These are phyloP conservation scores for Peromyscus leucopus DNA, from an alignment of 2,113 vertebrate species.

Conservation along the genomic window DNA sequence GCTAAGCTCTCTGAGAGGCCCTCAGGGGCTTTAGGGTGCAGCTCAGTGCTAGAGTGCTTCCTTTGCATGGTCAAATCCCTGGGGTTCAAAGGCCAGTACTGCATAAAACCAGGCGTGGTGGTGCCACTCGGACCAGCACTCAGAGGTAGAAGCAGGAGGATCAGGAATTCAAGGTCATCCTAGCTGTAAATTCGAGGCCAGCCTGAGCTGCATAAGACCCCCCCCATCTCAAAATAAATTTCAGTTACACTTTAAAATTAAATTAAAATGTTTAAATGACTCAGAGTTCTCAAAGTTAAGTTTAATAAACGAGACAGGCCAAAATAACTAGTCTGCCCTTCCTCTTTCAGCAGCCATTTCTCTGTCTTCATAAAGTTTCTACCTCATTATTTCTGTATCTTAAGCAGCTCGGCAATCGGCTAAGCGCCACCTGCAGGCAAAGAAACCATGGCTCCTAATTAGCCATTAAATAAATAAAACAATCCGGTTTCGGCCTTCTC, in stretches of 20 bases:
- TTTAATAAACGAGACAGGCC: neutral
- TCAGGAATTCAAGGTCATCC: neutral
- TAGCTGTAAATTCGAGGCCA: neutral
- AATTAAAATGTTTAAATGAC: neutral
- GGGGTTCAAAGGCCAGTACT: neutral
- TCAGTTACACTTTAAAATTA: neutral
- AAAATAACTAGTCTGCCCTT: neutral
- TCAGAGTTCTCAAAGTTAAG: slow-evolving; percentile 40
- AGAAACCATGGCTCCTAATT: neutral
- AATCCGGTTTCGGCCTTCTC: neutral
- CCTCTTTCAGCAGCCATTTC: neutral
- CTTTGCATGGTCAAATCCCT: neutral
- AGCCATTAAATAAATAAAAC: neutral
- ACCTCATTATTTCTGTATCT: neutral
- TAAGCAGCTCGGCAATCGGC: neutral
- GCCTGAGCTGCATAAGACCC: neutral
- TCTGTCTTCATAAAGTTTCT: neutral
- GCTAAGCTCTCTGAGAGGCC: neutral
- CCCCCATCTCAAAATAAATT: neutral
- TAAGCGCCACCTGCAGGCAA: neutral
- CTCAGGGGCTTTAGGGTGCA: neutral
- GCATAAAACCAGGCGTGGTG: neutral
- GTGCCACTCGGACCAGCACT: too few species aligned
- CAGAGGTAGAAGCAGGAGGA: neutral
- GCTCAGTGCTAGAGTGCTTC: neutral